Evolutionary conservation across 1,140 invertebrate species (phyloP).

Genomic region (Pseudoatta argentina): DNA sequence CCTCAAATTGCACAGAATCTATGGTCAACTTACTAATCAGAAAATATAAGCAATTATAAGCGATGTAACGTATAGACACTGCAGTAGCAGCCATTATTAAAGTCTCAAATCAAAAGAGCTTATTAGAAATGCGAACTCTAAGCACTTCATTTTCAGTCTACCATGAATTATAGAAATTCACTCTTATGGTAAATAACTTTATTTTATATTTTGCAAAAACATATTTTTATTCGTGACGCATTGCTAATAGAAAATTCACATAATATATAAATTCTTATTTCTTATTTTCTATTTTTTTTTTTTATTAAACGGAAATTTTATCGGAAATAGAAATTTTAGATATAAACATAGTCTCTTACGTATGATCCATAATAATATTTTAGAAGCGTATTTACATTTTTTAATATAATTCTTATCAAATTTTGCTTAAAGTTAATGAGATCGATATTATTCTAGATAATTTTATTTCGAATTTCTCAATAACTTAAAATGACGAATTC

Average conservation of each 20-base stretch:
- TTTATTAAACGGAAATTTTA: background rate
- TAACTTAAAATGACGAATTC: constrained; percentile 17
- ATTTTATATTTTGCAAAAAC: constrained; percentile 16
- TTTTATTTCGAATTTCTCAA: constrained; percentile 43
- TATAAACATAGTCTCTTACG: constrained; percentile 34
- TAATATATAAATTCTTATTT: constrained; percentile 25
- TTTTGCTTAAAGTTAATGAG: background rate
- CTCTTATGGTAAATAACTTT: background rate
- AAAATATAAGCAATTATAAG: constrained; percentile 31
- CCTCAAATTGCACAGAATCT: constrained; percentile 61
- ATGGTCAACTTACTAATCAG: constrained; percentile 65
- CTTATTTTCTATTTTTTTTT: background rate
- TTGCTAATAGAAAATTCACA: constrained; percentile 18
- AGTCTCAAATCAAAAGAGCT: constrained; percentile 63
- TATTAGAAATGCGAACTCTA: constrained; percentile 19
- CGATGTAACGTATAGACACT: constrained; percentile 40
- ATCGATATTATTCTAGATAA: background rate
- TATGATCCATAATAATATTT: background rate
- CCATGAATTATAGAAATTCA: constrained; percentile 40
- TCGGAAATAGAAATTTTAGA: background rate
- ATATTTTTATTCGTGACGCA: background rate
- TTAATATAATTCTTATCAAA: constrained; percentile 16
- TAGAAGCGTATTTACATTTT: background rate
- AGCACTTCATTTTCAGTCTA: constrained; percentile 14
- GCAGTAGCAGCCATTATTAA: constrained; percentile 30